These are phyloP conservation scores for Crotalus horridus DNA, from an alignment of 2,113 vertebrate species.

Conservation along the genomic window DNA sequence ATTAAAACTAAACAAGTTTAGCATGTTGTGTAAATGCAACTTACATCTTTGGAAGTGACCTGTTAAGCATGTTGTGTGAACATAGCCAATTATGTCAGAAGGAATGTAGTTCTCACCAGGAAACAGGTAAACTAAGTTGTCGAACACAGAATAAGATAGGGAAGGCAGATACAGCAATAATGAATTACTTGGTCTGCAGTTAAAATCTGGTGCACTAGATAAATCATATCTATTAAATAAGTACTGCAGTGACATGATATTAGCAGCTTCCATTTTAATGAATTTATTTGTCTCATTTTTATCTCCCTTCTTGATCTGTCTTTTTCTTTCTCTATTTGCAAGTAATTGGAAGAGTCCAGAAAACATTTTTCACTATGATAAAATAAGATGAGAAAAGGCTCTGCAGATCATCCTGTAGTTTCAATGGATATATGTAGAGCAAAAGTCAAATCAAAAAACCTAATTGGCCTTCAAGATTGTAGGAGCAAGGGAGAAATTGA, in stretches of 20 bases:
- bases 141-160: background rate
- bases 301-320: background rate
- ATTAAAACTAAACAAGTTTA: background rate
- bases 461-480: background rate
- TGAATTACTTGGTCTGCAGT: background rate
- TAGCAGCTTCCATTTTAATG: background rate
- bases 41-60: background rate
- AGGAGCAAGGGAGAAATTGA: background rate
- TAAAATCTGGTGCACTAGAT: background rate
- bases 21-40: background rate
- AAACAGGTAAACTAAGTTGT: background rate
- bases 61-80: background rate
- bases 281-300: constrained; percentile 4
- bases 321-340: background rate
- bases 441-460: background rate
- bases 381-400: background rate
- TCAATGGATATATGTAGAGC: background rate
- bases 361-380: background rate
- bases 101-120: background rate
- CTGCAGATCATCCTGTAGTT: background rate
- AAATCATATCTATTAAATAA: constrained; percentile 16
- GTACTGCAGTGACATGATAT: background rate
- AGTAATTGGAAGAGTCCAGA: constrained; percentile 13
- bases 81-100: background rate
- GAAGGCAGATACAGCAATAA: background rate